These are phyloP conservation scores for Xyliphius kryptos DNA, from an alignment of 2,113 vertebrate genomes.

Conservation along the genomic window DNA sequence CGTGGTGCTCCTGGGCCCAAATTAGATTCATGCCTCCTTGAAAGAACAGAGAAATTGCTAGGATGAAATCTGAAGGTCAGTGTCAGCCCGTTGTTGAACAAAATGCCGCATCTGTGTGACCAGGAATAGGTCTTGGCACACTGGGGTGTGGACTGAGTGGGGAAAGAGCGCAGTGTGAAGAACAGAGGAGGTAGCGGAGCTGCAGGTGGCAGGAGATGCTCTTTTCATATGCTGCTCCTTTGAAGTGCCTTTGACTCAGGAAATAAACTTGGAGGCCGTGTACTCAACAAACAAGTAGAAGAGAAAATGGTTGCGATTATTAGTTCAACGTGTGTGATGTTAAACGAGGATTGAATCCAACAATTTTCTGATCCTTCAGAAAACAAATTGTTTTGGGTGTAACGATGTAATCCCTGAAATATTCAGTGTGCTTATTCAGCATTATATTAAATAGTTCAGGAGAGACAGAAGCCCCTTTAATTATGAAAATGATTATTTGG, in stretches of 20 bases:
- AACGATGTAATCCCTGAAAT: not conserved
- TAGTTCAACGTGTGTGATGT: not conserved
- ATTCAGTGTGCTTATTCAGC: not conserved
- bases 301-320: slow-evolving; percentile 5
- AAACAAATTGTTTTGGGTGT: not conserved
- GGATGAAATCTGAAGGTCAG: slow-evolving; percentile 62
- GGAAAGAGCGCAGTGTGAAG: not conserved
- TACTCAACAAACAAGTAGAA: not conserved
- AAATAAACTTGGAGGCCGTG: not conserved
- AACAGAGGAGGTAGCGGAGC: not conserved
- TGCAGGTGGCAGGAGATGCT: slow-evolving; percentile 16
- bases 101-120: slow-evolving; percentile 25
- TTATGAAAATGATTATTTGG: too few relatives aligned
- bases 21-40: slow-evolving; percentile 64
- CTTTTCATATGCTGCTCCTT: slow-evolving; percentile 13
- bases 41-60: slow-evolving; percentile 59
- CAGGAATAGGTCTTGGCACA: slow-evolving; percentile 23
- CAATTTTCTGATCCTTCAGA: not conserved
- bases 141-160: not conserved
- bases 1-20: slow-evolving; percentile 54
- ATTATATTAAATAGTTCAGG: too few relatives aligned
- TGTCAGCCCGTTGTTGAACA: slow-evolving; percentile 30
- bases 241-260: slow-evolving; percentile 11
- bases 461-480: too few relatives aligned
- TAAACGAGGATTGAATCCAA: not conserved